phyloP scores from a whole-genome alignment of 2,113 vertebrate species.

The Platysteira castanea region DNA sequence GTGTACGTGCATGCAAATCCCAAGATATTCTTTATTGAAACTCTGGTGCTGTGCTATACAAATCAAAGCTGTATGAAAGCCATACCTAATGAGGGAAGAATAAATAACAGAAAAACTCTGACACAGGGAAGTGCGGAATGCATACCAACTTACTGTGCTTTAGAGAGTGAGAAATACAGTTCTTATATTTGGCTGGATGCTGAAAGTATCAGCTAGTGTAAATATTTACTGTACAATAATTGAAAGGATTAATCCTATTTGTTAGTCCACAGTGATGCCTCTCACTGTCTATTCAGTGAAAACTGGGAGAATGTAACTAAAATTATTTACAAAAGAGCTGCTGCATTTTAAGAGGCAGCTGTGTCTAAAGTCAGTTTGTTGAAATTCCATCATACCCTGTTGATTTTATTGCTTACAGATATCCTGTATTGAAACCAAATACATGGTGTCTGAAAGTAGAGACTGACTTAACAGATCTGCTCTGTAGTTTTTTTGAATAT shows the following conservation, averaged over 20 bases:
- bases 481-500: neutral
- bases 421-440: neutral
- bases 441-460: neutral
- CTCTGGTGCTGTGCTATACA: neutral
- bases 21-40: conserved; percentile 26
- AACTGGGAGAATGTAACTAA: neutral
- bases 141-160: neutral
- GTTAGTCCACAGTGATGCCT: neutral
- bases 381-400: neutral
- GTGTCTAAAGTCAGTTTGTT: neutral
- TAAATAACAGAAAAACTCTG: neutral
- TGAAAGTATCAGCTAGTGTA: neutral
- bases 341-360: neutral
- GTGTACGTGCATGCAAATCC: conserved; percentile 5
- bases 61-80: conserved; percentile 9
- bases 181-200: neutral
- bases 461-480: neutral
- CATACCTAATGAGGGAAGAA: conserved; percentile 20
- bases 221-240: conserved; percentile 20
- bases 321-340: neutral
- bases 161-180: neutral
- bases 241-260: neutral
- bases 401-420: neutral
- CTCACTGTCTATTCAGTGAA: neutral
- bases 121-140: neutral